Conservation (phyloP, 2,113 vertebrate species). For the Pimephales promelas region DNA sequence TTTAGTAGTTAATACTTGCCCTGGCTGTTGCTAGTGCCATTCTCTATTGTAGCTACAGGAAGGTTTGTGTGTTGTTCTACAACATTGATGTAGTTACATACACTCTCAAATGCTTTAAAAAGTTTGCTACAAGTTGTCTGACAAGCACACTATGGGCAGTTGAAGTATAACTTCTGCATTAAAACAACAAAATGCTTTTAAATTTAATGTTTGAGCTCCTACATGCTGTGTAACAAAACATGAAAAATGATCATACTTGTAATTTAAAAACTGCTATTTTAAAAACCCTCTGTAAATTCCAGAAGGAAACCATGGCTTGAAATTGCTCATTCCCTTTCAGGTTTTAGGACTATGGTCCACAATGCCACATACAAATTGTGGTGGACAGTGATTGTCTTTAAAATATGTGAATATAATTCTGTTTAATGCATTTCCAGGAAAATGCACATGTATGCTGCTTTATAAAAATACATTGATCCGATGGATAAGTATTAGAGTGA, state of each 20-base stretch:
- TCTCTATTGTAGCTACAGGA: background rate
- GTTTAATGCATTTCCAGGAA: slow-evolving; percentile 5
- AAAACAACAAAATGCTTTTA: background rate
- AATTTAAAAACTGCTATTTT: background rate
- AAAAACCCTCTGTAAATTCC: background rate
- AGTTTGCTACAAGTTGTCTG: too few species aligned
- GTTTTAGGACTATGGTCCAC: background rate
- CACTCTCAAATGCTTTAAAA: background rate
- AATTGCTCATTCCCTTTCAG: background rate
- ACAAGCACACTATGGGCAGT: background rate
- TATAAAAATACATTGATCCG: background rate
- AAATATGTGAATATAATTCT: background rate
- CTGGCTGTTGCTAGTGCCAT: background rate
- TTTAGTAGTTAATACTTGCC: background rate
- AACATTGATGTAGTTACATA: background rate
- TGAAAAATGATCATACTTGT: background rate
- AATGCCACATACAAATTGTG: background rate
- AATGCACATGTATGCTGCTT: background rate
- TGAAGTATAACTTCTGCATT: background rate
- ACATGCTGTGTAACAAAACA: background rate
- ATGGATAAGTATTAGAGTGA: background rate
- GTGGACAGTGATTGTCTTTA: background rate
- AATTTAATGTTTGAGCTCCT: background rate
- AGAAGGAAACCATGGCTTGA: background rate
- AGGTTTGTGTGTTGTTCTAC: background rate